Evolutionary conservation across 2,888 invertebrate genomes (phyloP), one percentile per base, ranked within the genome.

Genomic region (Heterodera filipjevi): DNA sequence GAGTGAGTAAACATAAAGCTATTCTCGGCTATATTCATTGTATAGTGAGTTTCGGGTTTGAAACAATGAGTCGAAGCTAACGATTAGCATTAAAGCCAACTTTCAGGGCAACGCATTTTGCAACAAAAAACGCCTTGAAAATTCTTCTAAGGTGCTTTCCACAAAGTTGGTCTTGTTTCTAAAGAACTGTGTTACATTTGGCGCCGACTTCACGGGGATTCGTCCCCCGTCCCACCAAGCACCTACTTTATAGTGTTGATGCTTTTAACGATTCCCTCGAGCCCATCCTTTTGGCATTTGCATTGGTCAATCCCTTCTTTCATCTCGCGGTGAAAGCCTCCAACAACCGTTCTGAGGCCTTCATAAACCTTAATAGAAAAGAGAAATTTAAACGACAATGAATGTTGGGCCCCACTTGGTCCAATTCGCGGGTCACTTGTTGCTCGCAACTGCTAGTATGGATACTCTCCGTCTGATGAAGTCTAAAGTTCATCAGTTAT

Each of bases 381-480:
- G n/a, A 39, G 79, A 66, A 78, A 32, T 46, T 35, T 27, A 39
- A 46, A 19, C n/a, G n/a, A n/a, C n/a, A 44, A 39, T 6, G n/a
- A 78, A 71, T 49, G 8, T 19, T 16, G 19, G 74, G 2, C 3
- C n/a, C 16, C n/a, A 78, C 59, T 30, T 70, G 66, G 30, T 71
- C 64, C 6, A 75, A 79, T 35, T 79, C 85, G 83, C 84, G 79
- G 12, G 84, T 81, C 16, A 87, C 88, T 76, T 88, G 88, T 10
- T 82, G 83, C 78, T 88, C 88, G 78, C 88, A 88, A 33, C 87
- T 87, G 10, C 82, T 81, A 8, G 88, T 88, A 76, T 88, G 88
- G 44, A 87, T 86, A 16, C 83, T 82, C 44, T 85, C 84, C 46
- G 87, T 84, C 71, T 87, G 86, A 76, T 84, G 83, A 85, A 88